A percentile compares a stretch with the other conserved stretches of the same genome.
phyloP scores from a whole-genome alignment of 2,113 vertebrate species.

The Eidolon helvum region DNA sequence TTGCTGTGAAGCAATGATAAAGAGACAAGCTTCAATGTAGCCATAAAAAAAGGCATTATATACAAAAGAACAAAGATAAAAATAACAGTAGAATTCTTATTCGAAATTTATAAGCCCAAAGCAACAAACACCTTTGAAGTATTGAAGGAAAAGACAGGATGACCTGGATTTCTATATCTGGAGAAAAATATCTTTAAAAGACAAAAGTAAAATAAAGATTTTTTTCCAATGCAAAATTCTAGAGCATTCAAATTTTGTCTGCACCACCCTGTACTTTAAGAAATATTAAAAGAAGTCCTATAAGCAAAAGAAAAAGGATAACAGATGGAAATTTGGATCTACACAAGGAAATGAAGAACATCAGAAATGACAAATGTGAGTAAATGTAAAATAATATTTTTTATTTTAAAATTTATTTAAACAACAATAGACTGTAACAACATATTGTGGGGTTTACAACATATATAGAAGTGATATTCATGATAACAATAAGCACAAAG shows the following conservation, averaged over 20 bases:
- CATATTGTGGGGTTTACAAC: not conserved
- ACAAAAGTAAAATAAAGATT: constrained; percentile 9
- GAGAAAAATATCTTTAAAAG: not conserved
- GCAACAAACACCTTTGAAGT: not conserved
- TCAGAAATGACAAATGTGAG: not conserved
- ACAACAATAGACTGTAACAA: not conserved
- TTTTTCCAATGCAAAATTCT: constrained; percentile 34
- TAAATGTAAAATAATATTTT: constrained; percentile 1
- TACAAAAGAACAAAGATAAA: not conserved
- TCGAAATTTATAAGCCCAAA: not conserved
- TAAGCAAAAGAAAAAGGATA: not conserved
- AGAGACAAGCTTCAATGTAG: not conserved
- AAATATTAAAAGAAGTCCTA: constrained; percentile 30
- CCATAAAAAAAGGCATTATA: not conserved
- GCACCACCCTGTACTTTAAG: not conserved
- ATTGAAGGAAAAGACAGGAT: not conserved
- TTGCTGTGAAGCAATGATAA: not conserved
- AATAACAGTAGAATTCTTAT: not conserved
- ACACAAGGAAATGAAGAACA: not conserved
- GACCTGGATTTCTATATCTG: not conserved
- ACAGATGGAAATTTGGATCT: not conserved
- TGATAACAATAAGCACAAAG: not conserved
- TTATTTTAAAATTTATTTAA: constrained; percentile 31
- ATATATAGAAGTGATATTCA: not conserved
- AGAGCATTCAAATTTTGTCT: not conserved